Evolutionary conservation across 37 sponge, comb jelly and placozoan species (phyloP).

Genomic region (Cliona cf. orientalis): DNA sequence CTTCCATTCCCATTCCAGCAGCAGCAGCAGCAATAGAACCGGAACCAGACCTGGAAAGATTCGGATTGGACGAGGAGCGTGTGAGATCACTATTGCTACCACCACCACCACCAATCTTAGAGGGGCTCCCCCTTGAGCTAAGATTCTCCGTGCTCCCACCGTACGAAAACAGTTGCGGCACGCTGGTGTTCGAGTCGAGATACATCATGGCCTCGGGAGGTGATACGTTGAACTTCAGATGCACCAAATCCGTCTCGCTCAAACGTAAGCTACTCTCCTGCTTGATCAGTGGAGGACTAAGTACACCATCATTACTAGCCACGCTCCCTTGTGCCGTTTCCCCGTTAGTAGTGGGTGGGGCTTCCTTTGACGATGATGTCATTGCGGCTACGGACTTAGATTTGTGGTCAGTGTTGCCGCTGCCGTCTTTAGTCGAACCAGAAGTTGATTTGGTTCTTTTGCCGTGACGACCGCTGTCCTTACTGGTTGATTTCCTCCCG

Average conservation of each 20-base stretch:
- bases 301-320: too few relatives aligned
- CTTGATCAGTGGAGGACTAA: neutral
- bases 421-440: too few relatives aligned
- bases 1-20: neutral
- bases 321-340: too few relatives aligned
- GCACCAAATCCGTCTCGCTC: conserved; percentile 42
- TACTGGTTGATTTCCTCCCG: too few relatives aligned
- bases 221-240: conserved; percentile 52
- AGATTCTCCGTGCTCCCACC: conserved; percentile 34
- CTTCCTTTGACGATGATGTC: too few relatives aligned
- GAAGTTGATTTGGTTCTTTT: too few relatives aligned
- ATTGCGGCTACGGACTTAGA: too few relatives aligned
- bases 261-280: conserved; percentile 19
- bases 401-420: too few relatives aligned
- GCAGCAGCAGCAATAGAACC: neutral
- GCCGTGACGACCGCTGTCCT: too few relatives aligned
- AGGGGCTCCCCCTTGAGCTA: conserved; percentile 3
- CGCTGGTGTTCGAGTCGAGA: conserved; percentile 17
- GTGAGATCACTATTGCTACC: conserved; percentile 3
- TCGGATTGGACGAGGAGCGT: conserved; percentile 7
- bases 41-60: neutral
- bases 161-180: conserved; percentile 47
- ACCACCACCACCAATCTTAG: neutral
- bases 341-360: conserved; percentile 2
- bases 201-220: conserved; percentile 29